These are phyloP conservation scores for Andrena cerasifolii DNA, from an alignment of 1,140 invertebrate genomes.

Conservation along the genomic window DNA sequence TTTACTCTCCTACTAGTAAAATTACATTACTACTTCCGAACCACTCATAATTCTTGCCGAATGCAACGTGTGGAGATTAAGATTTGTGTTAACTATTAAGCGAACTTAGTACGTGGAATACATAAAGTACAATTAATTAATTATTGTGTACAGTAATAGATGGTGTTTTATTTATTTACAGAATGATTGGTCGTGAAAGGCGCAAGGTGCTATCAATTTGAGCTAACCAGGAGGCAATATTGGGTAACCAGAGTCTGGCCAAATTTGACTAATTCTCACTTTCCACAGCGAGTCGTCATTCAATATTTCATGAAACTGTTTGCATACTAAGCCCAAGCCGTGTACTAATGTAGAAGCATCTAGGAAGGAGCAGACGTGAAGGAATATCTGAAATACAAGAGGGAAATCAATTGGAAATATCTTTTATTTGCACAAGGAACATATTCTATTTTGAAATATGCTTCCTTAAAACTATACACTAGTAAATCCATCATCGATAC, in stretches of 20 bases:
- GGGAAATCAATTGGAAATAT: conserved; percentile 10
- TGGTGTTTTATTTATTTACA: conserved; percentile 66
- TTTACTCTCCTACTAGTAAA: no score
- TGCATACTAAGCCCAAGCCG: conserved; percentile 73
- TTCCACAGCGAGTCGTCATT: conserved; percentile 78
- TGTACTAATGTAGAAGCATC: conserved; percentile 76
- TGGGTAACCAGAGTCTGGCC: conserved; percentile 73
- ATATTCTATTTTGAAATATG: not conserved
- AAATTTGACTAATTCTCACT: conserved; percentile 74
- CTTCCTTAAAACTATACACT: not conserved
- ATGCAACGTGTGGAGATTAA: conserved; percentile 6
- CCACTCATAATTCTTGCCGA: not conserved
- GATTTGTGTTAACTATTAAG: not conserved
- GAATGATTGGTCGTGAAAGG: conserved; percentile 65
- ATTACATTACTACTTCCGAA: conserved; percentile 1
- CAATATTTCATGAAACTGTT: conserved; percentile 76
- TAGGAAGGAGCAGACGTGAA: conserved; percentile 78
- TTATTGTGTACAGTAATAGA: conserved; percentile 24
- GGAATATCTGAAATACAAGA: conserved; percentile 73
- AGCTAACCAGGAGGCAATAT: conserved; percentile 75
- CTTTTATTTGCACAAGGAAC: not conserved
- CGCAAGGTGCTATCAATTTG: conserved; percentile 65
- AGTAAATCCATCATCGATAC: no score
- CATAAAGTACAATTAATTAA: conserved; percentile 24
- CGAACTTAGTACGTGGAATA: conserved; percentile 3